Percentiles rank a stretch among this genome's conserved stretches.
phyloP scores from a whole-genome alignment of 2,888 invertebrate genomes.

The Chelonus formosanus region DNA sequence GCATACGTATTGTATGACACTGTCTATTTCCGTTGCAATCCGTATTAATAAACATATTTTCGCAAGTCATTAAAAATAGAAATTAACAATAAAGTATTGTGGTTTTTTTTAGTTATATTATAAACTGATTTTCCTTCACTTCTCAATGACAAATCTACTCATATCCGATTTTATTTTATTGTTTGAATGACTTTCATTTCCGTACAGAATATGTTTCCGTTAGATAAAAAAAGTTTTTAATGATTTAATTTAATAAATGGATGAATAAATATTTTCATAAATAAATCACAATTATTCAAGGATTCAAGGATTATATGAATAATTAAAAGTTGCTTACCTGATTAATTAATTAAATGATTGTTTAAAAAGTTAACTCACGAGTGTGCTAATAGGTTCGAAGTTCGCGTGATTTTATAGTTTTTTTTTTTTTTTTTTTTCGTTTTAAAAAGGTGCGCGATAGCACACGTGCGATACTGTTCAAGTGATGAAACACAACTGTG shows the following conservation, averaged over 20 bases:
- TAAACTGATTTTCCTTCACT: neutral
- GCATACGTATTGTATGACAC: constrained; percentile 3
- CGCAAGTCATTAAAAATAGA: constrained; percentile 25
- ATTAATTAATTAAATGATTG: too few species aligned
- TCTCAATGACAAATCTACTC: neutral
- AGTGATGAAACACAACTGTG: constrained; percentile 58
- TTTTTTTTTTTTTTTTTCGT: constrained; percentile 2
- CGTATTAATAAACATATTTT: constrained; percentile 1
- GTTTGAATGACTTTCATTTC: constrained; percentile 20
- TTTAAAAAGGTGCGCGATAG: constrained; percentile 15
- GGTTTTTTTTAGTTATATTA: too few species aligned
- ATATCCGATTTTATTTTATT: constrained; percentile 15
- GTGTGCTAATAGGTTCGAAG: too few species aligned
- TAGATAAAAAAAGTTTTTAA: constrained; percentile 2
- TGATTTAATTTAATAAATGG: neutral
- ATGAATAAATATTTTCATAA: too few species aligned
- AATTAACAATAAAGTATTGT: neutral
- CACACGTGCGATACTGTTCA: constrained; percentile 46
- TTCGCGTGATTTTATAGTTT: neutral
- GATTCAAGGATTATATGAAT: too few species aligned
- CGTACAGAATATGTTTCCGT: neutral
- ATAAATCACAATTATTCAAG: too few species aligned
- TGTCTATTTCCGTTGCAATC: constrained; percentile 14
- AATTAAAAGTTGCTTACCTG: too few species aligned
- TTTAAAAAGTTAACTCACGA: too few species aligned